A percentile compares a stretch with the other conserved stretches of the same genome.
These are phyloP conservation scores for Serinus canaria DNA, from an alignment of 2,113 vertebrate genomes.

Conservation along the genomic window DNA sequence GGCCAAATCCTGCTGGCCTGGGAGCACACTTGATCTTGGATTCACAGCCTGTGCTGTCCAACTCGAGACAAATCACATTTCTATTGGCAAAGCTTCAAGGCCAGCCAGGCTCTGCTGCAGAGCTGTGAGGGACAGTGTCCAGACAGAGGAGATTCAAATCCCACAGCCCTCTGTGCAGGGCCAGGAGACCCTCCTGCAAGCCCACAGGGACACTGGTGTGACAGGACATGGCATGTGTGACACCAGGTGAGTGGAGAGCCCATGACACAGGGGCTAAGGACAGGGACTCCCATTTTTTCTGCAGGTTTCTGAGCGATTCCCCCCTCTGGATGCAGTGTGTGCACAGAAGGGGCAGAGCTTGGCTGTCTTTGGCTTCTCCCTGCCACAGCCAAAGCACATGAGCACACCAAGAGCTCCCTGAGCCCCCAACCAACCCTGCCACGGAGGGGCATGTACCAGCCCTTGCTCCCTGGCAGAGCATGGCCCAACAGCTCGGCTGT, in stretches of 20 bases:
- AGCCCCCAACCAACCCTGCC: not conserved
- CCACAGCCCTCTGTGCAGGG: accelerated
- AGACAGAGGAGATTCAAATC: not conserved
- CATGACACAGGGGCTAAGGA: accelerated
- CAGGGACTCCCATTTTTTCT: not conserved
- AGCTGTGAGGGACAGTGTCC: not conserved
- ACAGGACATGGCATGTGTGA: accelerated
- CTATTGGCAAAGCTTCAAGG: constrained; percentile 40
- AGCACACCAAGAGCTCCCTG: accelerated
- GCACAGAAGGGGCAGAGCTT: not conserved
- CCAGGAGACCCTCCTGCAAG: not conserved
- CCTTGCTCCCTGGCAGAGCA: not conserved
- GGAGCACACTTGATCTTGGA: not conserved
- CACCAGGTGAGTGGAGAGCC: accelerated
- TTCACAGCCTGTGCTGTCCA: constrained; percentile 35
- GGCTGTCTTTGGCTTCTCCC: not conserved
- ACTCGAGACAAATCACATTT: not conserved
- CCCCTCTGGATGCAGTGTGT: accelerated
- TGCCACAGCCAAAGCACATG: not conserved
- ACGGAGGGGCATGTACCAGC: not conserved
- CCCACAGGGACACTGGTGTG: accelerated
- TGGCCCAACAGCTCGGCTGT: not conserved
- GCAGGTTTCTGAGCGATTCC: accelerated
- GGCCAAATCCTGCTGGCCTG: not conserved
- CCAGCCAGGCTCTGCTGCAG: not conserved